Base-by-base conservation (phyloP, 2,888 invertebrate species). In the Phortica magna region DNA sequence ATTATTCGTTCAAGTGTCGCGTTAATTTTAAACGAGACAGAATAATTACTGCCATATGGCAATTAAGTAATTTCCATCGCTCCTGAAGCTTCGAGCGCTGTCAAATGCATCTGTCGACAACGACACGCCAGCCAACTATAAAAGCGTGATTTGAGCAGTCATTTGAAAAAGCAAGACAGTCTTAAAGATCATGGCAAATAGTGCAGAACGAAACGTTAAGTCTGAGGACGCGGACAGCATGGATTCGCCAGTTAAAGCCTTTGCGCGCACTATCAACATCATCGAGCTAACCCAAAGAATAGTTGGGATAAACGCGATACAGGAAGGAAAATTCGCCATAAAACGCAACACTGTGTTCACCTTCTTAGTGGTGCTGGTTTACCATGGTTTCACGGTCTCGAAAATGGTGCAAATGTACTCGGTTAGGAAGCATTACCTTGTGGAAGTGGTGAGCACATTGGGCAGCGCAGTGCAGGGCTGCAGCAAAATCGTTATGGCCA, bases 381-480 rank as follows among this genome's bases (percentile, higher is more conserved):
- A 85, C 48, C 64, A 65, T 10, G 22, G 59, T 6, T 84, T 81
- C 10, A 81, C 83, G 1, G 48, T 73, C 0, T 68, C 42, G 7
- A 85, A 83, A 2, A 80, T 84, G 12, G 1, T 73, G 0, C 57
- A 71, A 9, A 73, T 81, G 10, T 77, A 77, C 61, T 65, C 77
- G 5, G 79, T 80, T 3, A 76, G 80, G 59, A 83, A 80, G 82
- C 82, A 78, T 55, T 80, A 80, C 10, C 5, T 80, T 41, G 53
- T 87, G 14, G 80, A 83, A 70, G 83, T 83, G 0, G 73, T 72
- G 0, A 81, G 81, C 39, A 86, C 82, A 81, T 41, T 80, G 48
- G 83, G 86, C 57, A 83, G 82, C 19, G 84, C 81, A 0, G 0
- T 83, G 0, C 87, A 87, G n/a, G 86, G 81, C 2, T 7, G 68